Evolutionary conservation across 2,113 vertebrate species (phyloP).

Genomic region (Hylia prasina): DNA sequence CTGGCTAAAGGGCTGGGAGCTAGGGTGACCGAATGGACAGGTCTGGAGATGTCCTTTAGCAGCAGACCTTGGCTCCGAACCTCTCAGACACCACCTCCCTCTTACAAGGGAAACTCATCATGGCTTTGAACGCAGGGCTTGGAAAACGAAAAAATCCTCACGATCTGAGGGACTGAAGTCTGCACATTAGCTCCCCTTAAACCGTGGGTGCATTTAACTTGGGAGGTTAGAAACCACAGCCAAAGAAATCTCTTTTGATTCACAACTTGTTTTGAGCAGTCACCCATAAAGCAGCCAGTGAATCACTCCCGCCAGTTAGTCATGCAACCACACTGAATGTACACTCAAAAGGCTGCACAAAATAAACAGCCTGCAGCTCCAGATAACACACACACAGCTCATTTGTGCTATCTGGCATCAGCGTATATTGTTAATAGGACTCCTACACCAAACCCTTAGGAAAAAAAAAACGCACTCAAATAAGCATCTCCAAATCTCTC

Average conservation of each 20-base stretch:
- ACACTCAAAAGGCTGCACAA: slow-evolving; percentile 45
- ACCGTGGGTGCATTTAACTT: slow-evolving; percentile 52
- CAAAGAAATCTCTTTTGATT: slow-evolving; percentile 65
- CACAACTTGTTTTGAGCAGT: slow-evolving; percentile 68
- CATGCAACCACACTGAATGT: slow-evolving; percentile 51
- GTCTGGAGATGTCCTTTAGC: background rate
- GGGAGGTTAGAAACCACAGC: slow-evolving; percentile 57
- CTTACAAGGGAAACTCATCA: slow-evolving; percentile 29
- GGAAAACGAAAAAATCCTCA: slow-evolving; percentile 44
- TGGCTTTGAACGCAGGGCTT: background rate
- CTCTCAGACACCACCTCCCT: slow-evolving; percentile 10
- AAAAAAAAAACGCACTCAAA: background rate
- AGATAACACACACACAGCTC: slow-evolving; percentile 48
- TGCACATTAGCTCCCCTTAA: slow-evolving; percentile 47
- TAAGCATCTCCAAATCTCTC: slow-evolving; percentile 28
- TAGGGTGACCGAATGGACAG: rapidly evolving
- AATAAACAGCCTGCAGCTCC: slow-evolving; percentile 62
- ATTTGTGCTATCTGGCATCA: slow-evolving; percentile 45
- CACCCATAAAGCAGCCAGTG: slow-evolving; percentile 58
- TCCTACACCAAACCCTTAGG: slow-evolving; percentile 44
- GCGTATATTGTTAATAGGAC: slow-evolving; percentile 8
- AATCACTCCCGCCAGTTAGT: slow-evolving; percentile 67
- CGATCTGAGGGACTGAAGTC: background rate
- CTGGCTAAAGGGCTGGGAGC: background rate
- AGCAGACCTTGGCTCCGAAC: background rate